phyloP scores from a whole-genome alignment of 2,113 vertebrate species.

The Limanda limanda region DNA sequence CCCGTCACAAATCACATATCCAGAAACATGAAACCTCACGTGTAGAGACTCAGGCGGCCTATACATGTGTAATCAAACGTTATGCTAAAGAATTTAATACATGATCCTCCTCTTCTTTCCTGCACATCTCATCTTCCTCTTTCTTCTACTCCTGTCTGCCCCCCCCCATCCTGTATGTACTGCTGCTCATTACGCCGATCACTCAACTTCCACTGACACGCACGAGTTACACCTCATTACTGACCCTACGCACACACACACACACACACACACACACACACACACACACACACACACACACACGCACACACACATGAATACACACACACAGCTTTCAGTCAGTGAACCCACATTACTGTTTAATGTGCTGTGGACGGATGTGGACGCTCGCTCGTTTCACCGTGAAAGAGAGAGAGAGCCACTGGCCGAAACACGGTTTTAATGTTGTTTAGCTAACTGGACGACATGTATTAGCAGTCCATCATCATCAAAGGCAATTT shows the following conservation, averaged over 20 bases:
- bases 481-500: constrained; percentile 2
- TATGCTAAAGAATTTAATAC: too few relatives aligned
- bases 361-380: constrained; percentile 61
- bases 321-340: constrained; percentile 17
- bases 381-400: constrained; percentile 31
- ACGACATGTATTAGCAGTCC: background rate
- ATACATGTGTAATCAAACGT: too few relatives aligned
- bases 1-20: too few relatives aligned
- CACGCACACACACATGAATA: too few relatives aligned
- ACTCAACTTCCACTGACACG: constrained; percentile 68
- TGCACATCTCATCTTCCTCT: background rate
- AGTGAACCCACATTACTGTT: constrained; percentile 47
- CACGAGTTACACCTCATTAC: constrained; percentile 75
- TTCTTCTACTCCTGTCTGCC: constrained; percentile 19
- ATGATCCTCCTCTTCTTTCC: too few relatives aligned
- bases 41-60: too few relatives aligned
- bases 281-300: background rate
- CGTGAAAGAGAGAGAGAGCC: background rate
- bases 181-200: constrained; percentile 71
- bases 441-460: constrained; percentile 36
- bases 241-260: constrained; percentile 35
- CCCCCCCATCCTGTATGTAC: constrained; percentile 23
- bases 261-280: constrained; percentile 29
- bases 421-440: constrained; percentile 35
- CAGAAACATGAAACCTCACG: too few relatives aligned